phyloP scores from a whole-genome alignment of 2,888 invertebrate genomes.

The Ellobium chinense region DNA sequence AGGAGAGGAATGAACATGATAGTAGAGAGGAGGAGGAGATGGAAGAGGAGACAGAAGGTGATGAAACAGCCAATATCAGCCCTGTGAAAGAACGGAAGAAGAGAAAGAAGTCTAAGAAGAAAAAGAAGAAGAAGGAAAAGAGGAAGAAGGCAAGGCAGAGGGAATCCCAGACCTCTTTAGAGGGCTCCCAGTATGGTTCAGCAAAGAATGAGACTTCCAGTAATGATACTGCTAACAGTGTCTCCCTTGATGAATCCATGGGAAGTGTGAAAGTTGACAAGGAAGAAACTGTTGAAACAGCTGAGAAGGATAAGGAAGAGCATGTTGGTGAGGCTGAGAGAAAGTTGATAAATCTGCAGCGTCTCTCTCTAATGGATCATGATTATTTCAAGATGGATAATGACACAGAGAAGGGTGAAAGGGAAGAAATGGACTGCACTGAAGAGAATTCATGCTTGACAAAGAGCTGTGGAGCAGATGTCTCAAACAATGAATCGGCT shows the following conservation, averaged over 20 bases:
- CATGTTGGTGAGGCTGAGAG: too few species aligned
- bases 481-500: too few species aligned
- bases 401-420: too few species aligned
- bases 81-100: background rate
- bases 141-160: too few species aligned
- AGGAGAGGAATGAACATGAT: background rate
- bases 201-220: background rate
- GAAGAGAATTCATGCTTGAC: too few species aligned
- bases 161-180: too few species aligned
- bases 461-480: background rate
- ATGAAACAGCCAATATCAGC: background rate
- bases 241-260: background rate
- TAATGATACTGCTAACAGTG: background rate
- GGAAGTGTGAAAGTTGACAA: background rate
- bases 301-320: background rate
- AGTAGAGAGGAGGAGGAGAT: background rate
- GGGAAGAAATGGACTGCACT: too few species aligned
- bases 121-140: background rate
- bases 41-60: background rate
- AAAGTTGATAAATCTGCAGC: background rate
- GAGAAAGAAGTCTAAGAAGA: background rate
- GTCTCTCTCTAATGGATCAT: conserved; percentile 18
- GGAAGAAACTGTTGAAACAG: background rate
- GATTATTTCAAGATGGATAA: conserved; percentile 21
- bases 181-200: too few species aligned